phyloP scores from a whole-genome alignment of 2,113 vertebrate species.

The Ranitomeya variabilis region DNA sequence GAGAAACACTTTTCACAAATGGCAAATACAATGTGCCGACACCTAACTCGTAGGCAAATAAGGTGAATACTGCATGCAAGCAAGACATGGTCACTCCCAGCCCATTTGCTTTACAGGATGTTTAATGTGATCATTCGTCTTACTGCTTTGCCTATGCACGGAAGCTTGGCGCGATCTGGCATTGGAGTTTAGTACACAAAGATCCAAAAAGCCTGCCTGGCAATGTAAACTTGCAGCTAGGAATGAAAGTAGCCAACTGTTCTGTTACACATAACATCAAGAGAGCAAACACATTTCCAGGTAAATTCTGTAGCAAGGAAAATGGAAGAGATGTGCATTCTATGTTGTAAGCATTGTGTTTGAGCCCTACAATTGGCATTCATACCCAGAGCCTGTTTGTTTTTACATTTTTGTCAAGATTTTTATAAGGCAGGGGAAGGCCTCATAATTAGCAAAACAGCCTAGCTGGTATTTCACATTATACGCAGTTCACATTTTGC shows the following conservation, averaged over 20 bases:
- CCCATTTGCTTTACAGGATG: slow-evolving; percentile 42
- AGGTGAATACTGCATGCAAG: slow-evolving; percentile 17
- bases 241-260: background rate
- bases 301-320: background rate
- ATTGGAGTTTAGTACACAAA: background rate
- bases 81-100: slow-evolving; percentile 7
- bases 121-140: background rate
- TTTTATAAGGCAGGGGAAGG: too few species aligned
- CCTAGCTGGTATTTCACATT: too few species aligned
- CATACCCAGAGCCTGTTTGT: too few species aligned
- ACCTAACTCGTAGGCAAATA: slow-evolving; percentile 36
- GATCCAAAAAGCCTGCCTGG: background rate
- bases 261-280: background rate
- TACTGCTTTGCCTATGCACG: slow-evolving; percentile 38
- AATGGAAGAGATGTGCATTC: background rate
- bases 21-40: background rate
- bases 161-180: slow-evolving; percentile 13
- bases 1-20: background rate
- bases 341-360: background rate
- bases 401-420: too few species aligned
- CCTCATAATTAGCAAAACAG: too few species aligned
- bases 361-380: too few species aligned
- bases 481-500: too few species aligned
- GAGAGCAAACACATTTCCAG: too few species aligned
- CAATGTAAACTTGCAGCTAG: background rate